A percentile compares a stretch with the other conserved stretches of the same genome.
Evolutionary conservation across 2,797 vertebrate species (phyloP).

Genomic region (Pelodytes ibericus): DNA sequence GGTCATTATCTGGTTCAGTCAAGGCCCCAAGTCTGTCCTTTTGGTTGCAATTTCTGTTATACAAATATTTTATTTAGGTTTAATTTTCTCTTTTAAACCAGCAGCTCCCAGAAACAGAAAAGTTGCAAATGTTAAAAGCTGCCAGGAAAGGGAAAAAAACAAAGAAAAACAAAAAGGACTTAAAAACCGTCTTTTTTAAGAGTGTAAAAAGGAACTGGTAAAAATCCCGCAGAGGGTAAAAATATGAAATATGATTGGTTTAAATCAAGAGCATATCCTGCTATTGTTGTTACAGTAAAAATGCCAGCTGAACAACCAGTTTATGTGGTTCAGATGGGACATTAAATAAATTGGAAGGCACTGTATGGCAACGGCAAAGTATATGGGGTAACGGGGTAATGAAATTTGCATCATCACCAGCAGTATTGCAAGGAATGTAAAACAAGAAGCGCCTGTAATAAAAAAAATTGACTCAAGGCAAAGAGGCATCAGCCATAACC

Average conservation of each 20-base stretch:
- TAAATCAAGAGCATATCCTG: constrained; percentile 96
- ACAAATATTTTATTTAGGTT: constrained; percentile 69
- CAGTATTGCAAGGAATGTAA: constrained; percentile 92
- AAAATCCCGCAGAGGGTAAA: constrained; percentile 96
- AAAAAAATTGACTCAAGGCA: constrained; percentile 66
- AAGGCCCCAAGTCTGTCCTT: constrained; percentile 71
- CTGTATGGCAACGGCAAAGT: constrained; percentile 95
- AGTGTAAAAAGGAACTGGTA: constrained; percentile 99
- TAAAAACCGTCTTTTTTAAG: constrained; percentile 91
- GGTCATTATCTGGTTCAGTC: constrained; percentile 79
- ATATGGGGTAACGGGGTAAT: constrained; percentile 84
- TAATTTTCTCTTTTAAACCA: constrained; percentile 62
- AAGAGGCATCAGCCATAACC: constrained; percentile 75
- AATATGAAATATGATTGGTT: constrained; percentile 98
- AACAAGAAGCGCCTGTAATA: constrained; percentile 72
- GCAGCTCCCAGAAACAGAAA: constrained; percentile 82
- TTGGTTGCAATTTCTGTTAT: constrained; percentile 73
- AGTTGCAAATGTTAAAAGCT: constrained; percentile 90
- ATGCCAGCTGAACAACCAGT: constrained; percentile 89
- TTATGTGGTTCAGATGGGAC: constrained; percentile 86
- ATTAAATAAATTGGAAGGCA: constrained; percentile 95
- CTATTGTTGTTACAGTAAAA: constrained; percentile 94
- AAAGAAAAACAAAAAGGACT: constrained; percentile 87
- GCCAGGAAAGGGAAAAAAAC: constrained; percentile 86
- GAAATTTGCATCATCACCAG: constrained; percentile 86